These are phyloP conservation scores for Brachypalpus laphriformis DNA, from an alignment of 2,888 invertebrate species.

Conservation along the genomic window DNA sequence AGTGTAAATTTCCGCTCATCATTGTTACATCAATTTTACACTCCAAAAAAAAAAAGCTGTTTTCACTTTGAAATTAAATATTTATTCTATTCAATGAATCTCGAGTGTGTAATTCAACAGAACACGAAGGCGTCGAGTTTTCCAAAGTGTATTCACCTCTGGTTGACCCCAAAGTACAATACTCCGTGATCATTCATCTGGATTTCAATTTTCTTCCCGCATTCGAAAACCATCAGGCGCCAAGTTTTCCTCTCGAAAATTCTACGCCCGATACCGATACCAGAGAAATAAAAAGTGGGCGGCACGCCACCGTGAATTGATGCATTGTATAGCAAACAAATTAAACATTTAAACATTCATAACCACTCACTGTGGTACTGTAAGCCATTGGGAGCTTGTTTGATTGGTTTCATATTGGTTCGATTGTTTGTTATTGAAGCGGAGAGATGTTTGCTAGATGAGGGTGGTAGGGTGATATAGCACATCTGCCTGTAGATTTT, in stretches of 20 bases:
- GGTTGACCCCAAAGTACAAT: background rate
- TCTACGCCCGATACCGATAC: background rate
- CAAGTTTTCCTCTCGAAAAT: conserved; percentile 27
- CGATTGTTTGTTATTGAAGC: background rate
- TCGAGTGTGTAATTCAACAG: conserved; percentile 7
- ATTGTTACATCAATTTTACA: conserved; percentile 3
- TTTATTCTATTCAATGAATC: conserved; percentile 47
- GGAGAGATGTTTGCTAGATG: background rate
- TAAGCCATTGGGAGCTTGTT: conserved; percentile 3
- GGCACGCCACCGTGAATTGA: conserved; percentile 4
- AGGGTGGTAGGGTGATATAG: background rate
- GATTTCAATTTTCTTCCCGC: conserved; percentile 23
- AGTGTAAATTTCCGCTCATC: conserved; percentile 35
- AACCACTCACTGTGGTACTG: background rate
- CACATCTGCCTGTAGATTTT: background rate
- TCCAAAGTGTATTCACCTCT: conserved; percentile 26
- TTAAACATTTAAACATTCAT: conserved; percentile 9
- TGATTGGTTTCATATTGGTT: conserved; percentile 28
- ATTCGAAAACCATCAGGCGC: conserved; percentile 35
- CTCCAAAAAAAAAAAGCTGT: background rate
- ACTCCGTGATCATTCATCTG: conserved; percentile 28
- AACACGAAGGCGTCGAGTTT: conserved; percentile 2
- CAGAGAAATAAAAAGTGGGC: conserved; percentile 19
- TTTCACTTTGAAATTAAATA: conserved; percentile 34
- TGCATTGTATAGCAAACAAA: conserved; percentile 44